phyloP scores from a whole-genome alignment of 2,797 vertebrate species.

The Pelochelys cantorii region DNA sequence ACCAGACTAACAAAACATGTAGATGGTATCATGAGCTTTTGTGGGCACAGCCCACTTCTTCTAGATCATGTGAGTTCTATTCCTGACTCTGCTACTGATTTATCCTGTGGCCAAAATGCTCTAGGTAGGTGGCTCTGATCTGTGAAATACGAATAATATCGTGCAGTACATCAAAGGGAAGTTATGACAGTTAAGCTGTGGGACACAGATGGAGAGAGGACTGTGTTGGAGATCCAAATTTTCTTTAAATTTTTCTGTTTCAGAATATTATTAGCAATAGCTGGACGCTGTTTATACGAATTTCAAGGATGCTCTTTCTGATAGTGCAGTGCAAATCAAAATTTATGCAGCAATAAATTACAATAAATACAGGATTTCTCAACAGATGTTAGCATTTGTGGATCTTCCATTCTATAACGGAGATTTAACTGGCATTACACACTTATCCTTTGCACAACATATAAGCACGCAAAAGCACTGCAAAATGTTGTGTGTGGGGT shows the following conservation, averaged over 20 bases:
- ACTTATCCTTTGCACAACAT: not conserved
- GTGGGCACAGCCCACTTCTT: no score
- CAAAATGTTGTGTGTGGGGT: not conserved
- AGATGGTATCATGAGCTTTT: no score
- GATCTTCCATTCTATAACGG: not conserved
- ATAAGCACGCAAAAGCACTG: not conserved
- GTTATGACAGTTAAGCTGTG: not conserved
- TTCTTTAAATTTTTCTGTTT: not conserved
- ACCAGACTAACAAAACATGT: no score
- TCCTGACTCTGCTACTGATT: not conserved
- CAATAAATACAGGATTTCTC: slow-evolving; percentile 6
- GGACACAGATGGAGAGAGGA: not conserved
- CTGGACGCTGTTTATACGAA: not conserved
- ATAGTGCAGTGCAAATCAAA: not conserved
- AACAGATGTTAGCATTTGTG: not conserved
- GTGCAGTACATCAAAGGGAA: not conserved
- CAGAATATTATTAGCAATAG: not conserved
- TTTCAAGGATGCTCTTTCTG: not conserved
- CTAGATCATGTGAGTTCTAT: not conserved
- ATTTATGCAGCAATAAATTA: not conserved
- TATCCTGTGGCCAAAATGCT: not conserved
- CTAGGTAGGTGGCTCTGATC: not conserved
- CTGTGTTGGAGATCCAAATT: not conserved
- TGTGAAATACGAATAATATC: rapidly evolving
- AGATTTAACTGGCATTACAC: not conserved